Evolutionary conservation across 2,113 vertebrate genomes (phyloP).

Genomic region (Lipophrys pholis): DNA sequence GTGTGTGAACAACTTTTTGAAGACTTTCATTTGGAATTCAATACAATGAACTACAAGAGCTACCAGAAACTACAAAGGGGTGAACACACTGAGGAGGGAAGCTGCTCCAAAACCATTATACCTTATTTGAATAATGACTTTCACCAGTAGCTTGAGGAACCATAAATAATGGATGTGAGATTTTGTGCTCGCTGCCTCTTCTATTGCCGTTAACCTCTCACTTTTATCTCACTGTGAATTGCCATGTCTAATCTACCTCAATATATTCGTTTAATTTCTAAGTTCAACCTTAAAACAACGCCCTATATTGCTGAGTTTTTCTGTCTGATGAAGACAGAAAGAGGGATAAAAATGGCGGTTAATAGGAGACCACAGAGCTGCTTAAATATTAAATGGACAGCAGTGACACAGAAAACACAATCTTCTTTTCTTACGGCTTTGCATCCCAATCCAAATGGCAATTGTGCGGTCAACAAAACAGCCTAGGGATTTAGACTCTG

Average conservation of each 20-base stretch:
- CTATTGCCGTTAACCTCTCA: conserved; percentile 45
- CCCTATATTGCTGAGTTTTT: conserved; percentile 35
- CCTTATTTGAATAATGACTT: no score
- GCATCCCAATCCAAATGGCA: conserved; percentile 69
- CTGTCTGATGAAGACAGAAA: conserved; percentile 24
- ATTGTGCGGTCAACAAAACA: conserved; percentile 66
- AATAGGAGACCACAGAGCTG: conserved; percentile 63
- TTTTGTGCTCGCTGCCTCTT: conserved; percentile 21
- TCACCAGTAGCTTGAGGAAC: no score
- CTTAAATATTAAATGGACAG: conserved; percentile 72
- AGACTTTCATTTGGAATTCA: no score
- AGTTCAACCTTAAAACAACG: conserved; percentile 27
- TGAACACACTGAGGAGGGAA: no score
- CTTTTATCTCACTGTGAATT: conserved; percentile 23
- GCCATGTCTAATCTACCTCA: neutral
- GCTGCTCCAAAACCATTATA: no score
- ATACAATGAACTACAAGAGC: no score
- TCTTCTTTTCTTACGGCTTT: conserved; percentile 72
- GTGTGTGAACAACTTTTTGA: no score
- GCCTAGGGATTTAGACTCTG: conserved; percentile 56
- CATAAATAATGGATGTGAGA: no score
- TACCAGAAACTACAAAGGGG: no score
- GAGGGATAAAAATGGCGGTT: conserved; percentile 30
- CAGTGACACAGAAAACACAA: conserved; percentile 69
- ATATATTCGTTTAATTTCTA: neutral